Conservation (phyloP, 92 coral and sea anemone genomes). For the Montipora capitata region DNA sequence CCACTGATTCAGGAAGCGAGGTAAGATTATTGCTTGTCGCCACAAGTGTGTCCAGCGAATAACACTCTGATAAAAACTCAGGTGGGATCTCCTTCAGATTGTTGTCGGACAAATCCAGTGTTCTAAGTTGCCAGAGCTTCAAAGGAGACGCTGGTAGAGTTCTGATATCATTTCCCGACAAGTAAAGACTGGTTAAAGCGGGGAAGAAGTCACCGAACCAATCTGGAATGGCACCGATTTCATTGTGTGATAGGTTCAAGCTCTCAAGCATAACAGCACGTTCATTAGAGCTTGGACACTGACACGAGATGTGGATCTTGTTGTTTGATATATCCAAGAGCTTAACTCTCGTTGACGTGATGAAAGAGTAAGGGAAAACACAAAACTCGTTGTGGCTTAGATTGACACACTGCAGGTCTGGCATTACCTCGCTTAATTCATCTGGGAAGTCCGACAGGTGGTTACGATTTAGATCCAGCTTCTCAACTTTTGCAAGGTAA, state of each 20-base stretch:
- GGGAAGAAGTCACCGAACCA: slow-evolving; percentile 86
- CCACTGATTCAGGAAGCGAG: slow-evolving; percentile 83
- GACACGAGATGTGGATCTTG: slow-evolving; percentile 51
- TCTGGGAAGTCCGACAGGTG: slow-evolving; percentile 73
- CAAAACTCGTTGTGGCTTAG: slow-evolving; percentile 83
- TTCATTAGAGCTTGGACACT: slow-evolving; percentile 20
- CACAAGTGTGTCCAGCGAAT: slow-evolving; percentile 79
- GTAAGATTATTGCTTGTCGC: slow-evolving; percentile 83
- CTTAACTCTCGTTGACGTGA: slow-evolving; percentile 62
- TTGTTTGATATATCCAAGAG: slow-evolving; percentile 84
- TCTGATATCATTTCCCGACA: slow-evolving; percentile 81
- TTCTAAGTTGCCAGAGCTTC: slow-evolving; percentile 75
- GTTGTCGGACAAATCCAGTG: slow-evolving; percentile 89
- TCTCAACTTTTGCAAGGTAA: slow-evolving; percentile 81
- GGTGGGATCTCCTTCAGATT: slow-evolving; percentile 79
- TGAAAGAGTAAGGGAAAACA: slow-evolving; percentile 78
- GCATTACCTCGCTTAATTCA: slow-evolving; percentile 86
- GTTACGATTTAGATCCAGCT: slow-evolving; percentile 92
- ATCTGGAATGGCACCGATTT: slow-evolving; percentile 75
- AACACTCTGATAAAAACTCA: slow-evolving; percentile 70
- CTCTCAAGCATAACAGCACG: slow-evolving; percentile 74
- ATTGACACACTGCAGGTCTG: slow-evolving; percentile 78
- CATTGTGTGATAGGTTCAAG: slow-evolving; percentile 85
- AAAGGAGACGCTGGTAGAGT: slow-evolving; percentile 64
- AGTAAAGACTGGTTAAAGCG: slow-evolving; percentile 72